A percentile compares a stretch with the other conserved stretches of the same genome.
phyloP scores from a whole-genome alignment of 2,797 vertebrate species.

The Gobionotothen gibberifrons region DNA sequence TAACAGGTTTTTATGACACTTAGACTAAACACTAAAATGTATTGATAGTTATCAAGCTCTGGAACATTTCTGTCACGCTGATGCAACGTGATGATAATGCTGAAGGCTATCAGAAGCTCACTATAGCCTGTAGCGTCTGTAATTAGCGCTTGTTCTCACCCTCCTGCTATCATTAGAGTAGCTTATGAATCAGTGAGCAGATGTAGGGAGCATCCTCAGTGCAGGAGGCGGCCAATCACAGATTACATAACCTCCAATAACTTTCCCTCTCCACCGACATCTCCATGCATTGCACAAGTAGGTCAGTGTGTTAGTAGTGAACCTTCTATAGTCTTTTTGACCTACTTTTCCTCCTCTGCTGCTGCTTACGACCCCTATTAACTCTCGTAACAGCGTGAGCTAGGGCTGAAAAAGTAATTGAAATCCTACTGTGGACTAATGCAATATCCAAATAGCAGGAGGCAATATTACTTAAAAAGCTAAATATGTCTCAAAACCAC shows the following conservation, averaged over 20 bases:
- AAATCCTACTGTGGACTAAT: no score
- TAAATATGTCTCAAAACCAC: no score
- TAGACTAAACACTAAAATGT: no score
- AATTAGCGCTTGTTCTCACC: no score
- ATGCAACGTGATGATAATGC: neutral
- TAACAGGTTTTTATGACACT: no score
- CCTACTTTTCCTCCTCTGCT: conserved; percentile 55
- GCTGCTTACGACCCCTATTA: conserved; percentile 20
- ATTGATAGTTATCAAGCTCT: no score
- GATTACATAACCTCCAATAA: conserved; percentile 13
- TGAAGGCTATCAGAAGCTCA: neutral
- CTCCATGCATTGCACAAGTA: conserved; percentile 32
- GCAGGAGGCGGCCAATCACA: neutral
- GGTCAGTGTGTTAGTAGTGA: conserved; percentile 72
- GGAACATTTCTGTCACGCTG: no score
- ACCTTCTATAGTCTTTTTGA: conserved; percentile 34
- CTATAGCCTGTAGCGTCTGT: neutral
- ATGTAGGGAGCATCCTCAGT: neutral
- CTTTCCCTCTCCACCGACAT: conserved; percentile 15
- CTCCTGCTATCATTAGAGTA: neutral
- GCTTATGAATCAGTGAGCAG: neutral
- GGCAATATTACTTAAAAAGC: no score
- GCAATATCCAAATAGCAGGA: no score
- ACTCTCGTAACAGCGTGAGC: conserved; percentile 6
- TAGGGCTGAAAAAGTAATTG: no score